Percentiles rank a stretch among this genome's conserved stretches.
These are phyloP conservation scores for Drosophila albomicans DNA, from an alignment of 1,140 invertebrate species.

Conservation along the genomic window DNA sequence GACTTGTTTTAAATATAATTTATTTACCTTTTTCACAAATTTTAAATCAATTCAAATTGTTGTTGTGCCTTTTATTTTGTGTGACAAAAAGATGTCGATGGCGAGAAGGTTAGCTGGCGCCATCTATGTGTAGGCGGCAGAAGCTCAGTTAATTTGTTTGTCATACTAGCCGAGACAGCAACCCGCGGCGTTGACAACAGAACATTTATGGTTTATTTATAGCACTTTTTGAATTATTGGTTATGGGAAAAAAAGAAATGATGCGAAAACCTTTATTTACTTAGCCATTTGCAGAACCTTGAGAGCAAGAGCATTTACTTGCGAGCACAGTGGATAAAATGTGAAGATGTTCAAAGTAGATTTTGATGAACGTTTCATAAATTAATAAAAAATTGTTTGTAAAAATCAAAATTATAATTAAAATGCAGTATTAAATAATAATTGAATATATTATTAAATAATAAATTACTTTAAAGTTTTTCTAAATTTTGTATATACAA, in stretches of 20 bases:
- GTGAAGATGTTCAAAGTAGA: neutral
- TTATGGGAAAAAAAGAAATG: neutral
- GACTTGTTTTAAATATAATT: neutral
- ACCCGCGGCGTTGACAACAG: neutral
- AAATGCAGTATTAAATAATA: too few relatives aligned
- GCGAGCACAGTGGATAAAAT: slow-evolving; percentile 11
- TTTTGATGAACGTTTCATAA: too few relatives aligned
- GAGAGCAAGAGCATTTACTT: too few relatives aligned
- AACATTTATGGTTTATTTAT: neutral
- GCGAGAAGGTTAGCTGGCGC: neutral
- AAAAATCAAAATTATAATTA: too few relatives aligned
- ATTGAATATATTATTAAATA: too few relatives aligned
- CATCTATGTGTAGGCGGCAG: neutral
- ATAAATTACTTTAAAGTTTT: too few relatives aligned
- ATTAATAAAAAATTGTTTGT: too few relatives aligned
- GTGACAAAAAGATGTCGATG: neutral
- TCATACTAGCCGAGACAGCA: slow-evolving; percentile 15
- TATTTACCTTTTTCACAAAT: slow-evolving; percentile 3
- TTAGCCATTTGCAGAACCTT: neutral
- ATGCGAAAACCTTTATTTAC: slow-evolving; percentile 1
- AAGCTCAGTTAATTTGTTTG: neutral
- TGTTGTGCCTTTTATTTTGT: neutral
- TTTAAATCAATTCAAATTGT: slow-evolving; percentile 8
- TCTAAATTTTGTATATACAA: too few relatives aligned
- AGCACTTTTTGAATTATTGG: neutral